Evolutionary conservation across 2,888 invertebrate species (phyloP), one percentile per base, ranked within the genome.

Genomic region (Spisula subtruncata): DNA sequence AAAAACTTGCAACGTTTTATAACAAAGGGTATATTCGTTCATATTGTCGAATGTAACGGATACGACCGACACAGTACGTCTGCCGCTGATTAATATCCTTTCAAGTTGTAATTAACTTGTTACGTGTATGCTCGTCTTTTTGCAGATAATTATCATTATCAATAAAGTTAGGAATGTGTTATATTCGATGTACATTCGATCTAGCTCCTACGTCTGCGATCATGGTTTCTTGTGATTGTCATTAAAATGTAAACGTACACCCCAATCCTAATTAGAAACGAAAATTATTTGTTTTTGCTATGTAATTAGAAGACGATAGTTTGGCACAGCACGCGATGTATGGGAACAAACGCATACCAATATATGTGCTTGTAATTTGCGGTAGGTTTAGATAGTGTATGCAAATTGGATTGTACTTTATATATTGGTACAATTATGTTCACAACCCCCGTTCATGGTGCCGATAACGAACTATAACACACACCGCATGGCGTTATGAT

Each of bases 211-310:
- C 84, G 51, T 32, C 35, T 51, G 35, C 20, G 56, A 56, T 56
- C 56, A 29, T 85, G 12, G 41, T 80, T 35, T 35, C 41, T 32
- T 75, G 16, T 6, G 29, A 75, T 75, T 80, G 54, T 87, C 89
- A 86, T 89, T 89, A 89, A 87, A 84, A 66, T 86, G 89, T 66
- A 89, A 89, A 81, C 81, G 46, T 83, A 89, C 80, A 89, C 89
- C 66, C 6, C 54, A 60, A 46, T 25, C 32, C 84, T 90, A 87
- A 90, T 90, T 88, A 90, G 83, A 80, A 90, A 87, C 79, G 90
- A 82, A 85, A 90, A 90, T 90, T 87, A 85, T 90, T 90, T 90
- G 90, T 90, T 90, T 87, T 90, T 60, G 84, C 51, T 75, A 75
- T 20, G 18, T 84, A 84, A 84, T 84, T 84, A 71, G 84, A 51